Percentiles rank a stretch among this genome's conserved stretches.
Evolutionary conservation across 2,113 vertebrate species (phyloP).

Genomic region (Lepisosteus oculatus): DNA sequence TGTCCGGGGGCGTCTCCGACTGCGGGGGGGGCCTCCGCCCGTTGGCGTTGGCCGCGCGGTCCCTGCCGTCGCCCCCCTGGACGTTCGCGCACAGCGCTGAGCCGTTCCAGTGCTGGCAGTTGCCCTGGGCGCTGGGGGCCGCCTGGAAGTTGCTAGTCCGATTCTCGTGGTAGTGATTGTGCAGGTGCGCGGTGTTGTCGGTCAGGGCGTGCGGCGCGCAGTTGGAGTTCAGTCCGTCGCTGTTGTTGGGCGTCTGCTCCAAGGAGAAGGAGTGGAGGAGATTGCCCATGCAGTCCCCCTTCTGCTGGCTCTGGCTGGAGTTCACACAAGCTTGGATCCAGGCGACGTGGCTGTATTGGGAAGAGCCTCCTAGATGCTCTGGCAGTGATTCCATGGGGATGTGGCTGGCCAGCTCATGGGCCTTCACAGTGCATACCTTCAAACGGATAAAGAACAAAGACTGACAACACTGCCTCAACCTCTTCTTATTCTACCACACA

Average conservation of each 20-base stretch:
- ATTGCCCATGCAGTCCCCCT: slow-evolving; percentile 69
- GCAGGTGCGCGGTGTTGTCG: slow-evolving; percentile 70
- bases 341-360: slow-evolving; percentile 70
- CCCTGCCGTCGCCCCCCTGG: slow-evolving; percentile 35
- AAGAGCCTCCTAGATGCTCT: slow-evolving; percentile 71
- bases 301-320: slow-evolving; percentile 30
- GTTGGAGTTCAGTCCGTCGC: slow-evolving; percentile 60
- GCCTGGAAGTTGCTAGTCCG: slow-evolving; percentile 54
- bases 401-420: slow-evolving; percentile 66
- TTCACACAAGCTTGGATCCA: slow-evolving; percentile 79
- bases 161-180: slow-evolving; percentile 58
- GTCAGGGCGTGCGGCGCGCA: slow-evolving; percentile 49
- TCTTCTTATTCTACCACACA: too few relatives aligned
- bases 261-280: slow-evolving; percentile 67
- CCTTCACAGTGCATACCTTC: slow-evolving; percentile 74
- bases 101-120: slow-evolving; percentile 73
- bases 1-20: slow-evolving; percentile 70
- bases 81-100: slow-evolving; percentile 49
- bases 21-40: slow-evolving; percentile 64
- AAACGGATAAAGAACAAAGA: too few relatives aligned
- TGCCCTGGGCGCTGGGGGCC: slow-evolving; percentile 43
- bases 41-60: slow-evolving; percentile 58
- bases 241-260: slow-evolving; percentile 43
- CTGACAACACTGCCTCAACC: too few relatives aligned
- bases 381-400: slow-evolving; percentile 73